Evolutionary conservation across 1,140 invertebrate genomes (phyloP), one percentile per base, ranked within the genome.

Genomic region (Apis dorsata): DNA sequence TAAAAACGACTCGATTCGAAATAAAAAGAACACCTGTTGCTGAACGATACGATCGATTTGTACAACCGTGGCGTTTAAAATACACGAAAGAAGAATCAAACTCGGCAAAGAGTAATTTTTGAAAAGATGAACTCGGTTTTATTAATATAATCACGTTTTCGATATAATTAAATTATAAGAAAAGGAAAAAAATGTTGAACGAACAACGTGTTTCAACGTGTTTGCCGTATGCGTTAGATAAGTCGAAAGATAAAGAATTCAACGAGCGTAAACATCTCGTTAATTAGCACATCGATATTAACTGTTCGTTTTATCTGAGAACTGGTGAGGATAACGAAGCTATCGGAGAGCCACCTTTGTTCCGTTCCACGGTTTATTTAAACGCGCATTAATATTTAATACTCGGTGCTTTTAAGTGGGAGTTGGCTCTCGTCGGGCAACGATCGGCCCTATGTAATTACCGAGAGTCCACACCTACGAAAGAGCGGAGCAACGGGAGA

Each of bases 381-480:
- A 92, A 92, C 91, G 89, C 86, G 78, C 90, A 92, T 92, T 92
- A 92, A 91, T 92, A 92, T 92, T 92, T 91, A 92, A 91, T 91
- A 89, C 87, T 85, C 79, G 66, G 76, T 81, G 85, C 90, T 88
- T 89, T 91, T 90, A 91, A 92, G 90, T 92, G 90, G 91, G 91
- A 91, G 91, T 90, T 89, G 85, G 34, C 85, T 89, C 74, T 79
- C 77, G 79, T 79, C 85, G 81, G 57, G 84, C 66, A 78, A 62
- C 87, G 84, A 87, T 78, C 78, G 90, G 87, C 66, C 86, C 91
- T 87, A 88, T 92, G 88, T 92, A 92, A 92, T 92, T 92, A 92
- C 88, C 74, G 82, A 60, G 87, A 80, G 83, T 81, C 86, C 88
- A 91, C 89, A 91, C 86, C 83, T 72, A 62, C 51, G 65, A 65